A percentile compares a stretch with the other conserved stretches of the same genome.
These are phyloP conservation scores for Miniopterus natalensis DNA, from an alignment of 2,113 vertebrate genomes.

Conservation along the genomic window DNA sequence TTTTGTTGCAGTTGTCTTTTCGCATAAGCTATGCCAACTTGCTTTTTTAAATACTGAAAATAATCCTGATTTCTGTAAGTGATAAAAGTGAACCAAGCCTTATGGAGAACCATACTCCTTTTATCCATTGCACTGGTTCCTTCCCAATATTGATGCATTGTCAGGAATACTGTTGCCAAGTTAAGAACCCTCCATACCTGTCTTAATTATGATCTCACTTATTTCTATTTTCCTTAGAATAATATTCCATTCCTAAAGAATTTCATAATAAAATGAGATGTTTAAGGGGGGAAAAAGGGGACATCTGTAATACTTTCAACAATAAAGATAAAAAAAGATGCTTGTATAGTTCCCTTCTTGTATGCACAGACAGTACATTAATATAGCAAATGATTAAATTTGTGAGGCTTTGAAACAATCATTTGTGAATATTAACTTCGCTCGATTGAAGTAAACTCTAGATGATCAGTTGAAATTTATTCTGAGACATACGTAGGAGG, in stretches of 20 bases:
- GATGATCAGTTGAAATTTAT: constrained; percentile 61
- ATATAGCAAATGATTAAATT: constrained; percentile 44
- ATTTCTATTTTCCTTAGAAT: constrained; percentile 52
- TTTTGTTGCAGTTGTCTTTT: constrained; percentile 4
- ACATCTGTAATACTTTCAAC: too few species aligned
- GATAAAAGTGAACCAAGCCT: constrained; percentile 7
- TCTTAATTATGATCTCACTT: constrained; percentile 56
- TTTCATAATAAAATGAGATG: constrained; percentile 58
- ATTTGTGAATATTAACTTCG: constrained; percentile 66
- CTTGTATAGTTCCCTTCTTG: constrained; percentile 31
- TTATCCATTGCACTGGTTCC: neutral
- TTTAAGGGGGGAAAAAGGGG: too few species aligned
- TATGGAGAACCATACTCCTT: neutral
- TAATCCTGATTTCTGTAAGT: constrained; percentile 24
- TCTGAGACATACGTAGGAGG: constrained; percentile 58
- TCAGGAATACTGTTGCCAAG: neutral
- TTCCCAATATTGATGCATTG: neutral
- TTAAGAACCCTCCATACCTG: neutral
- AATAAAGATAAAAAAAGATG: neutral
- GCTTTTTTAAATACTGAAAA: constrained; percentile 13
- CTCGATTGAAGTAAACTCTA: constrained; percentile 50
- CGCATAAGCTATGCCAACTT: neutral
- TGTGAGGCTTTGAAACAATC: constrained; percentile 56
- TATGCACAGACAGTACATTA: neutral
- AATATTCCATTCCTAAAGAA: constrained; percentile 48